Conservation (phyloP, 2,888 invertebrate species). For the Ferrisia virgata region DNA sequence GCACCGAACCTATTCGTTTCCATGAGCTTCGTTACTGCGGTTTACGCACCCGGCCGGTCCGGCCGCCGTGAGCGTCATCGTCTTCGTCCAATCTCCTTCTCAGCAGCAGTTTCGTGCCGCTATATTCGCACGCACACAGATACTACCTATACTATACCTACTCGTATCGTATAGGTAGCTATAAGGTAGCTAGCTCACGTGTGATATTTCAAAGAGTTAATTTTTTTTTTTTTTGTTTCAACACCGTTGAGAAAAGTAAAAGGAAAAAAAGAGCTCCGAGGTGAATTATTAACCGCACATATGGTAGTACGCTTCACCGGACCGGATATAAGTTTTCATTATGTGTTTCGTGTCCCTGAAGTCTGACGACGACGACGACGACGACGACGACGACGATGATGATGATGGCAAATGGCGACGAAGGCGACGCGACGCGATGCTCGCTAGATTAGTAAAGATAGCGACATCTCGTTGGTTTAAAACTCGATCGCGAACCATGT, state of each 20-base stretch:
- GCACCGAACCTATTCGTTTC: conserved; percentile 23
- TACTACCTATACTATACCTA: too few relatives aligned
- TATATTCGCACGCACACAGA: too few relatives aligned
- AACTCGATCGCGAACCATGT: neutral
- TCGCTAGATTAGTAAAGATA: too few relatives aligned
- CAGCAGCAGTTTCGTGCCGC: too few relatives aligned
- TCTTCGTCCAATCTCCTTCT: too few relatives aligned
- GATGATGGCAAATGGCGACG: too few relatives aligned
- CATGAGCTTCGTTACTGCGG: conserved; percentile 3
- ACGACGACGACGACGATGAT: neutral
- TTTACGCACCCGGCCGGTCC: neutral
- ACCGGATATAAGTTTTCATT: conserved; percentile 9
- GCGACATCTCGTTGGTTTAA: neutral
- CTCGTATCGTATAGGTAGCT: too few relatives aligned
- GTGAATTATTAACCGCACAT: conserved; percentile 1
- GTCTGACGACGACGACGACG: neutral
- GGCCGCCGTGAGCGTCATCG: neutral
- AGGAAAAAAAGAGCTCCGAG: neutral
- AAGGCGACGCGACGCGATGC: neutral
- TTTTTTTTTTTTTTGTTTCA: neutral
- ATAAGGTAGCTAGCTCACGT: neutral
- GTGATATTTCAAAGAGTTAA: conserved; percentile 15
- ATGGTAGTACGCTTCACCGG: neutral
- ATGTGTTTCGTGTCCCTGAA: neutral
- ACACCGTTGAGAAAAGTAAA: neutral